Base-by-base conservation (phyloP, 2,797 vertebrate species). In the Malurus splendens region DNA sequence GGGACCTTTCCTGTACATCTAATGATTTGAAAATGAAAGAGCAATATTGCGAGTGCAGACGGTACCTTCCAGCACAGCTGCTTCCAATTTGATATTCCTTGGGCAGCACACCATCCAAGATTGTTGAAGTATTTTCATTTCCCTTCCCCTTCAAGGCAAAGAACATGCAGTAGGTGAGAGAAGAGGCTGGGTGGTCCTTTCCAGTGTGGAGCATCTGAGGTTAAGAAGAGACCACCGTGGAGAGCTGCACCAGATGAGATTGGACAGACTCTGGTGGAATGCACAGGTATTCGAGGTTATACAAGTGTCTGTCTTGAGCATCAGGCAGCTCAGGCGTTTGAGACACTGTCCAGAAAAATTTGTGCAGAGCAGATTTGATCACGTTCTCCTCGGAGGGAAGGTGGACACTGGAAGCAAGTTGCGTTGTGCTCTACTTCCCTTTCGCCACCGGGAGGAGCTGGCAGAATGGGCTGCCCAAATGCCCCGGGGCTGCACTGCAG, bases 251-350 rank as follows among this genome's bases (percentile, higher is more conserved):
- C 42, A 27, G 12, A 9, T 4, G 41, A 17, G 61, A 6, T 8
- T 13, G 50, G 71, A 4, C 32, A 39, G 41, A 41, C 20, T 38
- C 11, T 17, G 57, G 3, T 48, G 56, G 28, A 74, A 59, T 18
- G 47, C 32, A 36, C 13, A 8, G 0, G 0, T 14, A 5, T 12
- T 41, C 2, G 1, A 54, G 25, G 23, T 22, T 54, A 73, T 38
- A 27, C 44, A 38, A 10, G 28, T 3, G 32, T 30, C 24, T 47
- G 9, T 10, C 48, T 36, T 18, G 44, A 91, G 62, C 39, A 56
- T 25, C 33, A 7, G 36, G 28, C 15, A 71, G 54, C 62, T 73
- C 18, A 17, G 44, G 27, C 2, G 4, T 32, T 60, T 38, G 32
- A 66, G 50, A 42, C 6, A 6, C 20, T 41, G 55, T 2, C 36